Base-by-base conservation (phyloP, 2,888 invertebrate genomes). In the Xestia xanthographa region DNA sequence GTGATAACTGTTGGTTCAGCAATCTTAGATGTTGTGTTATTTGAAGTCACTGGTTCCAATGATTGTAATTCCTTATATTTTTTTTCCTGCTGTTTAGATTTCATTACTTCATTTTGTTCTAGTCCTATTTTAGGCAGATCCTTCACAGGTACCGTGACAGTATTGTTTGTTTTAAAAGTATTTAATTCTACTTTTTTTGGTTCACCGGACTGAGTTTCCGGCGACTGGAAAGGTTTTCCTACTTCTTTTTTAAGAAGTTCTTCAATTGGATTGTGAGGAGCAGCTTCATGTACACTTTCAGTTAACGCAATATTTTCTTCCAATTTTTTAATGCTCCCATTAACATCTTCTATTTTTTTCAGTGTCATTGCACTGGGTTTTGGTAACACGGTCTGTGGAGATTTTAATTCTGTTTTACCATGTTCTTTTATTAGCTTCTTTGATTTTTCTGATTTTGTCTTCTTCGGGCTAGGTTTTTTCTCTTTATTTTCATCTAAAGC, bases 371-470 rank as follows among this genome's bases (percentile, higher is more conserved):
- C 20, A 71, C n/a, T 72, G 4, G 60, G 11, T 77, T 88, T 86
- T 65, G 75, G 77, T 48, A 81, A 62, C 29, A 29, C 9, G 5
- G 65, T 50, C 38, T 77, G 72, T 58, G 74, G 62, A 34, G 74
- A 34, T 71, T 77, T 75, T 45, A 45, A 56, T 38, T 81, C 80
- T 6, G 72, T 11, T 22, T 72, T 66, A 11, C 62, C 67, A 12
- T 65, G 69, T 1, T 58, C 74, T 63, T 82, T 83, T 14, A 65
- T 6, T 43, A 75, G 5, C 71, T 83, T 86, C 69, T 77, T 84
- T 14, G 74, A 67, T 71, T 86, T 88, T 84, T 80, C 89, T n/a
- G 88, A 88, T 73, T 87, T 84, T 11, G 83, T 87, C 63, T 86
- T 83, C 63, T 88, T 88, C 29, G 63, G 68, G 29, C 72, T 84